Evolutionary conservation across 1,140 invertebrate species (phyloP).

Genomic region (Halesus radiatus): DNA sequence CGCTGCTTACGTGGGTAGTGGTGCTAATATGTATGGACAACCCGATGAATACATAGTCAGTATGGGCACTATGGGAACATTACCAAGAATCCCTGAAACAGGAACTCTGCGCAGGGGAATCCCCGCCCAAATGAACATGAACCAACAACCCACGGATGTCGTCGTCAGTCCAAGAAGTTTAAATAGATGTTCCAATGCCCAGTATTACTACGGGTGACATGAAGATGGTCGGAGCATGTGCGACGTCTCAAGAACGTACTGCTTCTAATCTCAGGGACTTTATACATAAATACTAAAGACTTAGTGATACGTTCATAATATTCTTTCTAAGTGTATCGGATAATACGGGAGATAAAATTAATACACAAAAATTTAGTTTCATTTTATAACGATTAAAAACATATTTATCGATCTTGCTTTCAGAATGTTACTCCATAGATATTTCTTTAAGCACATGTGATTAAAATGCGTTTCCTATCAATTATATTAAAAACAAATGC

Average conservation of each 20-base stretch:
- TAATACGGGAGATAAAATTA: slow-evolving; percentile 16
- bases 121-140: slow-evolving; percentile 66
- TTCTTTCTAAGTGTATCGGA: slow-evolving; percentile 6
- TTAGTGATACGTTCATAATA: slow-evolving; percentile 16
- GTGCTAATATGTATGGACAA: slow-evolving; percentile 69
- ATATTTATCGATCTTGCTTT: not conserved
- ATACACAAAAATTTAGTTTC: too few species aligned
- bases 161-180: slow-evolving; percentile 68
- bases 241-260: slow-evolving; percentile 70
- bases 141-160: slow-evolving; percentile 67
- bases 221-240: slow-evolving; percentile 65
- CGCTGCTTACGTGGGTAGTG: slow-evolving; percentile 66
- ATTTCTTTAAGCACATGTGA: too few species aligned
- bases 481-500: too few species aligned
- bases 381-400: too few species aligned
- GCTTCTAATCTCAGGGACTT: slow-evolving; percentile 62
- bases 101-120: slow-evolving; percentile 66
- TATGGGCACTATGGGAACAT: slow-evolving; percentile 48
- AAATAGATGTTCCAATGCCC: slow-evolving; percentile 70
- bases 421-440: not conserved
- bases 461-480: too few species aligned
- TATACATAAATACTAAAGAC: not conserved
- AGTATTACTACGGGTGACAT: slow-evolving; percentile 71
- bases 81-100: slow-evolving; percentile 67
- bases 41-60: slow-evolving; percentile 67